Evolutionary conservation across 2,888 invertebrate genomes (phyloP), one percentile per base, ranked within the genome.

Genomic region (Chamaedrilus cognettii): DNA sequence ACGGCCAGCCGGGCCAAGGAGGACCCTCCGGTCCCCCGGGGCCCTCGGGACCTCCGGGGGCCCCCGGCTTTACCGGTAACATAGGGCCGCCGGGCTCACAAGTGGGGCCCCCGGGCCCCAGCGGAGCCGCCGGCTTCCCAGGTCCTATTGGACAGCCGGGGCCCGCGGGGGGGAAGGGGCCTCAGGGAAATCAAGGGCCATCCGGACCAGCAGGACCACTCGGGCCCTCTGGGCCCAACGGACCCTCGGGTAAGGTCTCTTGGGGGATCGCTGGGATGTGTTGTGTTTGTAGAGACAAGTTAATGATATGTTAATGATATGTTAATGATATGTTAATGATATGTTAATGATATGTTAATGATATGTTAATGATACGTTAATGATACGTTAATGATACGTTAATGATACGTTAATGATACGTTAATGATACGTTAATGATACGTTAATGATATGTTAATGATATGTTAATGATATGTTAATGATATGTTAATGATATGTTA

Each of bases 171-270:
- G 42, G 51, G 28, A 42, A 70, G 31, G 71, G 71, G 32, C 49
- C 52, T 19, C 28, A 23, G 84, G 87, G 87, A 60, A 28, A 61
- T 7, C 56, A 35, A 26, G 69, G 69, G 28, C 58, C 62, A 35
- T 19, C 63, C 3, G 69, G 69, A 50, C 50, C 59, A 50, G 26
- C 59, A 26, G 67, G 67, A 32, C 28, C 52, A 7, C n/a, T 23
- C 7, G 67, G 65, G 19, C 50, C 55, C n/a, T 19, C 59, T 31
- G 67, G 67, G 26, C 28, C 52, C 3, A 19, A n/a, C 7, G 67
- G 65, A 30, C 50, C 55, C n/a, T 56, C 30, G 33, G 66, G 66
- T n/a, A n/a, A n/a, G n/a, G n/a, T n/a, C n/a, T n/a, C n/a, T 5
- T 15, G 0, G 11, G 7, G n/a, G 64, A 57, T 26, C 42, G 2